A percentile compares a stretch with the other conserved stretches of the same genome.
Evolutionary conservation across 2,888 invertebrate genomes (phyloP).

Genomic region (Nomada goodeniana): DNA sequence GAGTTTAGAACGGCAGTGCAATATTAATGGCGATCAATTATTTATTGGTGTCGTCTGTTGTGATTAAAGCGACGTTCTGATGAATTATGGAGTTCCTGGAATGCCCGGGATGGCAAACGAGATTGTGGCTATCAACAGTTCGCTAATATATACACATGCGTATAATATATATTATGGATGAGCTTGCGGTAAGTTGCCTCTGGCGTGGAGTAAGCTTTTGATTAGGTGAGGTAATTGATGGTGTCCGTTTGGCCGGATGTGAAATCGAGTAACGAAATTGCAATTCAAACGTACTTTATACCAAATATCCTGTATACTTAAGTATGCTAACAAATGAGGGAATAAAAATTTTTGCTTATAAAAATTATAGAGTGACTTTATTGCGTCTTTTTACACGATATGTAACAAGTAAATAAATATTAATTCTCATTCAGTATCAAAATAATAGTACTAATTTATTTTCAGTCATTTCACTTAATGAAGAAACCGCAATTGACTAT

Average conservation of each 20-base stretch:
- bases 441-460: background rate
- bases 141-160: background rate
- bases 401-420: no score
- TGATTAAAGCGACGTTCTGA: background rate
- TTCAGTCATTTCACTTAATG: background rate
- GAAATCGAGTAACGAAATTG: background rate
- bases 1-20: background rate
- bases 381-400: no score
- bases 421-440: no score
- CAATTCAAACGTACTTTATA: background rate
- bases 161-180: background rate
- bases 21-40: conserved; percentile 14
- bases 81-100: conserved; percentile 4
- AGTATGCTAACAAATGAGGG: no score
- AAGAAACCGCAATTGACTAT: background rate
- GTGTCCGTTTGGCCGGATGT: no score
- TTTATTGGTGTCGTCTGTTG: background rate
- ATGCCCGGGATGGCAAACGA: background rate
- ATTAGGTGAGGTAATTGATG: background rate
- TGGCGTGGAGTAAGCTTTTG: background rate
- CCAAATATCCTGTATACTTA: no score
- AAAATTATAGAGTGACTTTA: no score
- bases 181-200: background rate
- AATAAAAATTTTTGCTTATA: no score
- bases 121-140: background rate